Conservation (phyloP, 2,888 invertebrate species). For the Gastracanthus pulcherrimus region DNA sequence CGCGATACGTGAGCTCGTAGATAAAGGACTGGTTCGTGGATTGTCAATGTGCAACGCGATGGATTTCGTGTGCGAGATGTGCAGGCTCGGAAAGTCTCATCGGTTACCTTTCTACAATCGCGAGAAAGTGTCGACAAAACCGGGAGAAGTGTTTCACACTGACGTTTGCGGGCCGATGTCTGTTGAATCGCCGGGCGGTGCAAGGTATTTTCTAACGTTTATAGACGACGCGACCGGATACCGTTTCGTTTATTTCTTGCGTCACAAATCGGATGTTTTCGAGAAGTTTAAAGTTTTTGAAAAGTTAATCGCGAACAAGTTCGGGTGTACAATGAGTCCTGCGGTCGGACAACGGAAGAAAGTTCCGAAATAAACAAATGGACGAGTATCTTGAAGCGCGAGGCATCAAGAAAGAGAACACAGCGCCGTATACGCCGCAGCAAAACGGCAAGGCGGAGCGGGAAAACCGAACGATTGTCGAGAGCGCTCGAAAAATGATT, state of each 20-base stretch:
- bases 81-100: constrained; percentile 62
- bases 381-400: too few species aligned
- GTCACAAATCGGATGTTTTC: not conserved
- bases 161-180: too few species aligned
- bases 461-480: not conserved
- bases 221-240: not conserved
- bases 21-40: too few species aligned
- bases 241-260: not conserved
- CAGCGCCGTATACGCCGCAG: not conserved
- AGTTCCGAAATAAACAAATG: too few species aligned
- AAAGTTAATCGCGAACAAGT: not conserved
- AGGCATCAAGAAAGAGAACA: not conserved
- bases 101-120: constrained; percentile 59
- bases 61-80: constrained; percentile 63
- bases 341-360: not conserved
- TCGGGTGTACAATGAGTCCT: not conserved
- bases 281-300: not conserved
- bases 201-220: not conserved
- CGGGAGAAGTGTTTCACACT: too few species aligned
- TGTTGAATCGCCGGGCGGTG: too few species aligned
- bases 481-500: not conserved
- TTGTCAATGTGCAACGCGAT: too few species aligned
- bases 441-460: not conserved
- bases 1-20: too few species aligned
- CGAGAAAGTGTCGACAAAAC: too few species aligned